Evolutionary conservation across 2,888 invertebrate genomes (phyloP).

Genomic region (Lithodes maja): DNA sequence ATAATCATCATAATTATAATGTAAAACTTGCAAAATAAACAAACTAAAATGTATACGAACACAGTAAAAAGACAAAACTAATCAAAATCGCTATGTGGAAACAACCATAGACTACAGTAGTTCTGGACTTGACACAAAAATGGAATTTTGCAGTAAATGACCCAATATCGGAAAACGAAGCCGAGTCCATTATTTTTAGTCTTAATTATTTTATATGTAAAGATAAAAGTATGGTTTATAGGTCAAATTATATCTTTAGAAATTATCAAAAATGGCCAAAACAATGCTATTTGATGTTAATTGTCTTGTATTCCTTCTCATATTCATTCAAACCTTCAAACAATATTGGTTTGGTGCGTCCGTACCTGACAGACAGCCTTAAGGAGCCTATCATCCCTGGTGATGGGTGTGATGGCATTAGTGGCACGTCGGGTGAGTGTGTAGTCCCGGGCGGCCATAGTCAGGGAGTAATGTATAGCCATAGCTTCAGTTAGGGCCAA

Average conservation of each 20-base stretch:
- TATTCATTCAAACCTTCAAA: too few species aligned
- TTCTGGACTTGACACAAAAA: too few species aligned
- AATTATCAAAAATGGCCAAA: background rate
- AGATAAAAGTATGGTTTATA: too few species aligned
- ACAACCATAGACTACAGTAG: too few species aligned
- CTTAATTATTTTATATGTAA: too few species aligned
- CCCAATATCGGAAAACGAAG: background rate
- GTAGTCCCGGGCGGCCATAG: constrained; percentile 47
- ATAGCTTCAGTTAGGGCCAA: constrained; percentile 52
- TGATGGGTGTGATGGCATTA: constrained; percentile 25
- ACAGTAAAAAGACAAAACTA: too few species aligned
- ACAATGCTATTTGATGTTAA: background rate
- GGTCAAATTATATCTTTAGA: background rate
- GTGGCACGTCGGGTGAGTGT: constrained; percentile 29
- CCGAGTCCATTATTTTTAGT: background rate
- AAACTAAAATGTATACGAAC: too few species aligned
- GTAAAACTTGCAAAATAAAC: too few species aligned
- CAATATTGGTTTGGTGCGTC: background rate
- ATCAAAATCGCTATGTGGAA: too few species aligned
- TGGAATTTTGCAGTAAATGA: too few species aligned
- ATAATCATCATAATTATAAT: too few species aligned
- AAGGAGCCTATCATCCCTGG: constrained; percentile 39
- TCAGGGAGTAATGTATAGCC: constrained; percentile 62
- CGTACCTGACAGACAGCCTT: constrained; percentile 54
- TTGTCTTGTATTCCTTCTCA: too few species aligned